Base-by-base conservation (phyloP, 2,797 vertebrate genomes). In the Bucorvus abyssinicus region DNA sequence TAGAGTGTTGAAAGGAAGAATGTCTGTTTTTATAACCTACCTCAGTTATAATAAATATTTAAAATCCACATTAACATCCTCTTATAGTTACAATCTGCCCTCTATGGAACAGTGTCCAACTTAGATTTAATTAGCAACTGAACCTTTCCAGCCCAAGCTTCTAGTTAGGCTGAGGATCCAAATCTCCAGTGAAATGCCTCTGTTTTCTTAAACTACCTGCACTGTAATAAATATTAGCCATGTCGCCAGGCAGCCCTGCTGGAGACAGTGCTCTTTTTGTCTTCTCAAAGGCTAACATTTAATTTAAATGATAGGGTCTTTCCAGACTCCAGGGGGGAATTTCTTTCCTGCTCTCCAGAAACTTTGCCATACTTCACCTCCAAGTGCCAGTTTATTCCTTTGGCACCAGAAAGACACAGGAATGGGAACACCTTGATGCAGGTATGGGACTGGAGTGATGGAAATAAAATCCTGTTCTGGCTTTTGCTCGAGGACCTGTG, bases 11-110 rank as follows among this genome's bases (percentile, higher is more conserved):
- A 98, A 98, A 98, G 98, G 97, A 97, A 98, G 98, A 97, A 98
- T 98, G 98, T 98, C 98, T 98, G 98, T 98, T 98, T 99, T 98
- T 98, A 98, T 98, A 98, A 98, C 98, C 98, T 96, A 98, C 98
- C 98, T 98, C 98, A 93, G 97, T 97, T 97, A 97, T 98, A 98
- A 98, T 98, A 98, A 98, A 98, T 98, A 98, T 98, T 98, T 98
- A 97, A 98, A 98, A 98, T 96, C 97, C 96, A 93, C 98, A 96
- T 98, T 97, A 97, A 97, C 98, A 97, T 98, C 98, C 98, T 97
- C 98, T 97, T 97, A 98, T 92, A 97, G 90, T 97, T 97, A 98
- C 98, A 98, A 98, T 98, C 98, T 96, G 96, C 97, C 96, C 98
- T 98, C 97, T 97, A 96, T 98, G 97, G 98, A 97, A 97, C 97